These are phyloP conservation scores for Alloplasta piceator DNA, from an alignment of 2,888 invertebrate species.

Conservation along the genomic window DNA sequence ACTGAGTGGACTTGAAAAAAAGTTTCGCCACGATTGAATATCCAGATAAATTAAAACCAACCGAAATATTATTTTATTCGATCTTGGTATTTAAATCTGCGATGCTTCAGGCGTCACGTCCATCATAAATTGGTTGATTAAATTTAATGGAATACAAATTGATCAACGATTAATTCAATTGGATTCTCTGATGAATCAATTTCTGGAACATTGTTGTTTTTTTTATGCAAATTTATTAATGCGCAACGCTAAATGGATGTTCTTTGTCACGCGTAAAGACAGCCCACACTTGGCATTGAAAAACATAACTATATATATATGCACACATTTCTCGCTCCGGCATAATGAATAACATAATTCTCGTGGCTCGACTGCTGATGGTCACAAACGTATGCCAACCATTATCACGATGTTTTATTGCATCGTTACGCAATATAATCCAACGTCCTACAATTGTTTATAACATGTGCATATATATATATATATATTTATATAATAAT, in stretches of 20 bases:
- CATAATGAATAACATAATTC: constrained; percentile 22
- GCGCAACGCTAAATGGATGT: background rate
- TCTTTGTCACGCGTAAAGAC: too few relatives aligned
- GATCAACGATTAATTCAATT: too few relatives aligned
- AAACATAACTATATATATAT: constrained; percentile 3
- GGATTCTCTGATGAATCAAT: too few relatives aligned
- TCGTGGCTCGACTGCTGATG: constrained; percentile 18
- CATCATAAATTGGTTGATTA: too few relatives aligned
- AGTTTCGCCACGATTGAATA: too few relatives aligned
- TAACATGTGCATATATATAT: background rate
- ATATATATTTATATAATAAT: constrained; percentile 16
- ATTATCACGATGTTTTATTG: constrained; percentile 40
- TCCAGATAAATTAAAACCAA: too few relatives aligned
- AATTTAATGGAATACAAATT: too few relatives aligned
- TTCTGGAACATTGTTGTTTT: too few relatives aligned
- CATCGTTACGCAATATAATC: constrained; percentile 36
- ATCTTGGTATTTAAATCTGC: too few relatives aligned
- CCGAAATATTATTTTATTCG: too few relatives aligned
- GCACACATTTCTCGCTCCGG: background rate
- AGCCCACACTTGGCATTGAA: constrained; percentile 37
- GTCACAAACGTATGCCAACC: constrained; percentile 14
- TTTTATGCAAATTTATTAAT: background rate
- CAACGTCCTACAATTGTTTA: constrained; percentile 38
- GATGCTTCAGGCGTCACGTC: too few relatives aligned
- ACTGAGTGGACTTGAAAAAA: too few relatives aligned